Conservation (phyloP, 2,797 vertebrate species). For the Clarias platycephalus region DNA sequence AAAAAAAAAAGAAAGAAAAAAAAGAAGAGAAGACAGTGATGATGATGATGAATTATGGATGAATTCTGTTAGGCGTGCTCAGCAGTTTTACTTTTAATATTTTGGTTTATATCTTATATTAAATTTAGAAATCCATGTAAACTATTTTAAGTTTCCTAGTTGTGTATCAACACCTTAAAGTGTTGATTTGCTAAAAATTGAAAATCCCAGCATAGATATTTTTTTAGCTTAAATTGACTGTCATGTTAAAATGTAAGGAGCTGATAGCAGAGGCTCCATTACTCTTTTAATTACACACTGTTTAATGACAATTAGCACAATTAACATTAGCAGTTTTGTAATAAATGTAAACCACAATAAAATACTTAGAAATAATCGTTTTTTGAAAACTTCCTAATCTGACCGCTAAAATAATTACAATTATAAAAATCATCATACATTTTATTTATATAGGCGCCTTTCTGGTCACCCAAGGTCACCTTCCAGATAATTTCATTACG, state of each 20-base stretch:
- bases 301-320: background rate
- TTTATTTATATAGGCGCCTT: too few relatives aligned
- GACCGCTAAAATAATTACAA: too few relatives aligned
- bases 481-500: too few relatives aligned
- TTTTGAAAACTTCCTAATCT: too few relatives aligned
- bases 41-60: constrained; percentile 37
- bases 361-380: background rate
- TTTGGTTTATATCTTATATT: background rate
- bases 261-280: background rate
- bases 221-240: background rate
- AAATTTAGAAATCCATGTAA: background rate
- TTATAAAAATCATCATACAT: too few relatives aligned
- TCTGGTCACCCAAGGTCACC: too few relatives aligned
- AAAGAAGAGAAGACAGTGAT: background rate
- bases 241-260: background rate
- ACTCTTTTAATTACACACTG: background rate
- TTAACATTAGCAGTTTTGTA: background rate
- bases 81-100: background rate
- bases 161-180: background rate
- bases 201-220: background rate
- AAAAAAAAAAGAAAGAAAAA: background rate
- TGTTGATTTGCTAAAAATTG: background rate
- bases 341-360: background rate
- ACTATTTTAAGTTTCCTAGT: background rate
- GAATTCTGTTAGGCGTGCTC: constrained; percentile 12